A percentile compares a stretch with the other conserved stretches of the same genome.
Evolutionary conservation across 2,113 vertebrate species (phyloP).

Genomic region (Mesoclemmys tuberculata): DNA sequence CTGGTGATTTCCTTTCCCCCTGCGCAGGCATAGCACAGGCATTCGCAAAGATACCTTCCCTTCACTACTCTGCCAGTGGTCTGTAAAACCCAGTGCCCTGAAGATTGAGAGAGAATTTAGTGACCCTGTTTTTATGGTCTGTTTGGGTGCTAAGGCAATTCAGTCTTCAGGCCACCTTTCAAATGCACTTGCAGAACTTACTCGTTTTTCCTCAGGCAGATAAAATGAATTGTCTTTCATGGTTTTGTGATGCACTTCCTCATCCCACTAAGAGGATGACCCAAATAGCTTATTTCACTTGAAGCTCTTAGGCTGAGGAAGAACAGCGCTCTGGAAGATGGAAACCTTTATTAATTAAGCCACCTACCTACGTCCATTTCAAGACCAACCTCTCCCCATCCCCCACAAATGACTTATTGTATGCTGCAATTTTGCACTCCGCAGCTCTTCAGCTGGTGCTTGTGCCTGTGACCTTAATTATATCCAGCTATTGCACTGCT

Average conservation of each 20-base stretch:
- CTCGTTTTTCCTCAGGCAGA: not conserved
- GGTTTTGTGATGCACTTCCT: not conserved
- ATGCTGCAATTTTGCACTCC: constrained; percentile 37
- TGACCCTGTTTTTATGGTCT: not conserved
- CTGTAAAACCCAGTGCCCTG: not conserved
- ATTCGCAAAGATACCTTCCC: not conserved
- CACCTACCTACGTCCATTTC: not conserved
- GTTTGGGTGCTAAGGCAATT: fast-evolving
- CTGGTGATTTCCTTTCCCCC: not conserved
- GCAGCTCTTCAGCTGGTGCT: not conserved
- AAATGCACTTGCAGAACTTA: not conserved
- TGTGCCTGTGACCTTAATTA: constrained; percentile 49
- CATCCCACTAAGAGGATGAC: not conserved
- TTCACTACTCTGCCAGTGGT: not conserved
- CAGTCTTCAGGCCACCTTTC: not conserved
- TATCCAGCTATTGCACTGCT: not conserved
- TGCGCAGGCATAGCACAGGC: not conserved
- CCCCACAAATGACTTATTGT: not conserved
- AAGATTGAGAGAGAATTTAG: not conserved
- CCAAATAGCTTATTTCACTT: not conserved
- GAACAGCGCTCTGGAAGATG: not conserved
- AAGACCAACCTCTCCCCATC: not conserved
- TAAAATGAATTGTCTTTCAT: not conserved
- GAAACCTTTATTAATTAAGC: not conserved
- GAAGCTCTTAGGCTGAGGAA: not conserved